Evolutionary conservation across 2,888 invertebrate genomes (phyloP), one percentile per base, ranked within the genome.

Genomic region (Cactoblastis cactorum): DNA sequence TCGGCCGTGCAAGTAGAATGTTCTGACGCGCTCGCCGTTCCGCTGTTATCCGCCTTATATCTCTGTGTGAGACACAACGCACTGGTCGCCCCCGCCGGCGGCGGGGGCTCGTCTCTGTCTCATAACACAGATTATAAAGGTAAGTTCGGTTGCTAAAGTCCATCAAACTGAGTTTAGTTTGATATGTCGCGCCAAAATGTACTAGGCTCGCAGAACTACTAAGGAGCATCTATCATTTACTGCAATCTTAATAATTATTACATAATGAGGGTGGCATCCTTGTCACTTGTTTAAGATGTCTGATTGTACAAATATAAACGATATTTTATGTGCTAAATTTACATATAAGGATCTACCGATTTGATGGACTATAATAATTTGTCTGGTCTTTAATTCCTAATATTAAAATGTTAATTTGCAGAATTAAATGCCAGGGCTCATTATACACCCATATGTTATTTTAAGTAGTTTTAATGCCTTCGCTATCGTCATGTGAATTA

Each of bases 11-110:
- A 89, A 53, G 86, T 75, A 45, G 89, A 88, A 61, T 64, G 74
- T 22, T 69, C 72, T 0, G 87, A 83, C 53, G 74, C 87, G 35
- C 63, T 88, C 12, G 83, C 82, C 22, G 88, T 82, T 57, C 89
- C 90, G 49, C 70, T 90, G 24, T 77, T 90, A 14, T 72, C 77
- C 46, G 90, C 90, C 11, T 61, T 90, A 39, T 88, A 89, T 58
- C 65, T 90, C 54, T 87, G 88, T 62, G 88, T 90, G 59, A 62
- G 84, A 0, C 90, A 90, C 66, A 73, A 77, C 59, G 87, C 82
- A 32, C 71, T n/a, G 59, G 52, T 61, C 46, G 49, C 74, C 15
- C 67, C 66, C 33, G 58, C 56, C 52, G 65, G 72, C 24, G 14
- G 47, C 47, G 28, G 28, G 8, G 28, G 67, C 14, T 70, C 74